phyloP scores from a whole-genome alignment of 2,888 invertebrate species.

The Mythimna albipuncta region DNA sequence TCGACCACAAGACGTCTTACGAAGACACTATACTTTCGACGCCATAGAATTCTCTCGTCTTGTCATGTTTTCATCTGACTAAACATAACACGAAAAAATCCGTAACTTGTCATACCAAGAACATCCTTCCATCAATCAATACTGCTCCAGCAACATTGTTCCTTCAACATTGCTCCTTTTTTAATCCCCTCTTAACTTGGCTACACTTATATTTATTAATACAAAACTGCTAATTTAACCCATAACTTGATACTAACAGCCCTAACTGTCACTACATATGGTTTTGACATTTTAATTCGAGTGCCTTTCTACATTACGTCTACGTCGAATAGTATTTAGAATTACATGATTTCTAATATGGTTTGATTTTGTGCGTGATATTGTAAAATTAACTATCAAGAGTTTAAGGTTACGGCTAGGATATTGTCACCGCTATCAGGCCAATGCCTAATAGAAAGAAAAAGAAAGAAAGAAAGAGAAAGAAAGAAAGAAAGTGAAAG shows the following conservation, averaged over 20 bases:
- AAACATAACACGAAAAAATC: background rate
- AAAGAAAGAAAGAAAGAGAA: too few relatives aligned
- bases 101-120: background rate
- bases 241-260: conserved; percentile 34
- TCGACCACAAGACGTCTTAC: background rate
- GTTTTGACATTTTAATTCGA: conserved; percentile 69
- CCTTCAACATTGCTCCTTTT: background rate
- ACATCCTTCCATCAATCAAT: conserved; percentile 6
- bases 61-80: too few relatives aligned
- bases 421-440: too few relatives aligned
- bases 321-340: conserved; percentile 25
- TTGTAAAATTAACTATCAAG: conserved; percentile 9
- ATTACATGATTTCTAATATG: conserved; percentile 28
- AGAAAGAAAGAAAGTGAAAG: too few relatives aligned
- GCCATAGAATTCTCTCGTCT: background rate
- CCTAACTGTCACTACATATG: conserved; percentile 51
- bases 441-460: too few relatives aligned
- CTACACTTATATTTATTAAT: conserved; percentile 23
- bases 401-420: background rate
- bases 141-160: too few relatives aligned
- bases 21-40: background rate
- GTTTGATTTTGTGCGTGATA: conserved; percentile 1
- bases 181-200: conserved; percentile 2
- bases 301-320: conserved; percentile 54
- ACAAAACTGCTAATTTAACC: conserved; percentile 6